These are phyloP conservation scores for Agrotis segetum DNA, from an alignment of 2,888 invertebrate species.

Conservation along the genomic window DNA sequence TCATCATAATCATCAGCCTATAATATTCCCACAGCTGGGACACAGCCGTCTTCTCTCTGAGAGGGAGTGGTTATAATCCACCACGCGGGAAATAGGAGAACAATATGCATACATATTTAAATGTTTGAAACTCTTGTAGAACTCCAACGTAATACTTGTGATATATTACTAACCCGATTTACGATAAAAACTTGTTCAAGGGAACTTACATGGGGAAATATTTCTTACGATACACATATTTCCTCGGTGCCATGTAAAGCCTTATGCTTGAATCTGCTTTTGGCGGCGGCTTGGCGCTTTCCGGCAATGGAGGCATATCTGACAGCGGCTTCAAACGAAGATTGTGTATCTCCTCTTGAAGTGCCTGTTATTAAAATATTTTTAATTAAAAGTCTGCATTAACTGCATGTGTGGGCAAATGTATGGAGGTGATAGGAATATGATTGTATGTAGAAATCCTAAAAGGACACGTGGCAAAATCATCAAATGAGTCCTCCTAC, in stretches of 20 bases:
- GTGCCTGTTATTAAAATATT: conserved; percentile 67
- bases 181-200: background rate
- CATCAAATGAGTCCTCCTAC: too few relatives aligned
- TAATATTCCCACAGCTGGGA: too few relatives aligned
- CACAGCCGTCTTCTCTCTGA: too few relatives aligned
- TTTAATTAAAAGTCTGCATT: background rate
- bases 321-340: conserved; percentile 82
- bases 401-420: background rate
- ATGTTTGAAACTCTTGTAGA: too few relatives aligned
- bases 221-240: conserved; percentile 67
- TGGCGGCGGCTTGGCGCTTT: conserved; percentile 52
- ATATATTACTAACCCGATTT: too few relatives aligned
- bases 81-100: too few relatives aligned
- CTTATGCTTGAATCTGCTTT: conserved; percentile 73
- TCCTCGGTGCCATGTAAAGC: conserved; percentile 73
- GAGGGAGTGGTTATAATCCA: too few relatives aligned
- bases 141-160: too few relatives aligned
- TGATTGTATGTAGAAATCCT: background rate
- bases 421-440: background rate
- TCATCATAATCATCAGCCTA: too few relatives aligned
- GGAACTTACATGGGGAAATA: conserved; percentile 84
- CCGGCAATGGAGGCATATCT: conserved; percentile 53
- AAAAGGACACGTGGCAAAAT: too few relatives aligned
- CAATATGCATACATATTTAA: too few relatives aligned
- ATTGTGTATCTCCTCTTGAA: conserved; percentile 79